phyloP scores from a whole-genome alignment of 2,797 vertebrate genomes.

The Lindbergichthys nudifrons region DNA sequence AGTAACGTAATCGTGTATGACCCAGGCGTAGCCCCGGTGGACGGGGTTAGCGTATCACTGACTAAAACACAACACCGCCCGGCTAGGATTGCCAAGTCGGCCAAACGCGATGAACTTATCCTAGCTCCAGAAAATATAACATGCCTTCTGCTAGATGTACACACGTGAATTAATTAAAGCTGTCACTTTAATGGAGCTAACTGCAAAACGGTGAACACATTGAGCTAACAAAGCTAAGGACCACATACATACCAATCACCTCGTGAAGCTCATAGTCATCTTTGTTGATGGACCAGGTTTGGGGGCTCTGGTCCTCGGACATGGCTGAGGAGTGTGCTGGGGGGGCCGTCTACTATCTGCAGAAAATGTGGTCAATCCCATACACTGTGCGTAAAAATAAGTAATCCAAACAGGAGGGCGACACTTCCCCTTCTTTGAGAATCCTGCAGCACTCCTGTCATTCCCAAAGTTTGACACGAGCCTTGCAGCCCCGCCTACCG shows the following conservation, averaged over 20 bases:
- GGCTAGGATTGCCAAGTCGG: conserved; percentile 30
- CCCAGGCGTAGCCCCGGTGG: conserved; percentile 34
- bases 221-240: conserved; percentile 60
- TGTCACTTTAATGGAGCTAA: not conserved
- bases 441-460: conserved; percentile 87
- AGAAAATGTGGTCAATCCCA: conserved; percentile 60
- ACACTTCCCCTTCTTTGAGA: conserved; percentile 81
- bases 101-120: conserved; percentile 30
- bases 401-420: conserved; percentile 79
- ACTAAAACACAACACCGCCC: conserved; percentile 68
- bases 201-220: conserved; percentile 13
- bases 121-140: conserved; percentile 34
- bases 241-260: conserved; percentile 95
- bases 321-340: conserved; percentile 84
- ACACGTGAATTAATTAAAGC: not conserved
- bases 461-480: conserved; percentile 94
- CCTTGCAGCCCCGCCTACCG: conserved; percentile 84
- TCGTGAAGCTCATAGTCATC: conserved; percentile 99
- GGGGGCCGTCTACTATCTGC: conserved; percentile 65
- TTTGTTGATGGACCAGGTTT: conserved; percentile 98
- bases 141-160: conserved; percentile 36
- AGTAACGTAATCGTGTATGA: conserved; percentile 46
- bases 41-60: conserved; percentile 46
- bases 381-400: conserved; percentile 66
- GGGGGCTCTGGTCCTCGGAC: conserved; percentile 94